Evolutionary conservation across 2,888 invertebrate genomes (phyloP).

Genomic region (Iselma pallidipennis): DNA sequence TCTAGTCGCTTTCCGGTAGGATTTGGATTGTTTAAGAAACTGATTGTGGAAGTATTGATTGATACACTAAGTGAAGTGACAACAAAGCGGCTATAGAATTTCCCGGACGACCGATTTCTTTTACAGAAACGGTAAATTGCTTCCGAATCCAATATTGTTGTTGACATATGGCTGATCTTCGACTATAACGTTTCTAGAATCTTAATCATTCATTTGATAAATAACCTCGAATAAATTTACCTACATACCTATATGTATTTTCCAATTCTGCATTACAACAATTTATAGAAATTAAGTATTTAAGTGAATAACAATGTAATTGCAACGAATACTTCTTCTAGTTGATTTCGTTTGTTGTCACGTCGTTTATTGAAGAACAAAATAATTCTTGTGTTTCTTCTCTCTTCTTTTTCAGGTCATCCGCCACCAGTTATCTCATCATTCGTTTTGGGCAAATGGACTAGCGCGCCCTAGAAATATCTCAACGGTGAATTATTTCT

Average conservation of each 20-base stretch:
- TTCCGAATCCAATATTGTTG: constrained; percentile 44
- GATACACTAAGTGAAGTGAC: constrained; percentile 43
- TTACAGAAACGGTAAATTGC: constrained; percentile 40
- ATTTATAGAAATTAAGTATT: too few relatives aligned
- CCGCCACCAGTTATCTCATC: background rate
- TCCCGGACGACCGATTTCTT: constrained; percentile 40
- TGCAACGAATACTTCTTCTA: too few relatives aligned
- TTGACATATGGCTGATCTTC: constrained; percentile 42
- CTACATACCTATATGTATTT: too few relatives aligned
- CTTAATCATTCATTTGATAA: constrained; percentile 28
- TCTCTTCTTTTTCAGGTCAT: background rate
- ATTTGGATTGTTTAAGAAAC: constrained; percentile 33
- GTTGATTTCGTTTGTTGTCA: background rate
- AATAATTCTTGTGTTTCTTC: too few relatives aligned
- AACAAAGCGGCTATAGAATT: constrained; percentile 43
- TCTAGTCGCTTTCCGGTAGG: constrained; percentile 31
- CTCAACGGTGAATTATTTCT: background rate
- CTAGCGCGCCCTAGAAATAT: background rate
- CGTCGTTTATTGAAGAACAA: too few relatives aligned
- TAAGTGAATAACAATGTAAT: too few relatives aligned
- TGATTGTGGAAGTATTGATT: constrained; percentile 35
- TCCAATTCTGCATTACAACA: too few relatives aligned
- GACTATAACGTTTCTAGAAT: constrained; percentile 33
- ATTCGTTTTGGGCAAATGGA: background rate
- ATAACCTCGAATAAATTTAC: constrained; percentile 24